phyloP scores from a whole-genome alignment of 2,797 vertebrate genomes.

The Morelia viridis region DNA sequence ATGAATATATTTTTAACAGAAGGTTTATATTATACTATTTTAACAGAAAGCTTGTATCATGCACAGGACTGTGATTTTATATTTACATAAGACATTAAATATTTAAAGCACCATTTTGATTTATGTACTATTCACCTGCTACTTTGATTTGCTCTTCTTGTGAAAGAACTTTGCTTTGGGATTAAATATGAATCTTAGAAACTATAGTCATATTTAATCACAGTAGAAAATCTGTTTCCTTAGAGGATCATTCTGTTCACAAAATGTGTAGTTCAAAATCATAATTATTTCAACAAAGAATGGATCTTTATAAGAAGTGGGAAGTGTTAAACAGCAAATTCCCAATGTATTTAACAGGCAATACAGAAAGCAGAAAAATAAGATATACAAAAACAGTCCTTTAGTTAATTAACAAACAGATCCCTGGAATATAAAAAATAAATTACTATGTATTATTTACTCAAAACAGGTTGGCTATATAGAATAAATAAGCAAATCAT shows the following conservation, averaged over 20 bases:
- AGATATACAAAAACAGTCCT: constrained; percentile 3
- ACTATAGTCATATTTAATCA: background rate
- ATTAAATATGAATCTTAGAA: constrained; percentile 12
- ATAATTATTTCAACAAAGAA: constrained; percentile 56
- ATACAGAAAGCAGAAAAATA: constrained; percentile 20
- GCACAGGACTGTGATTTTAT: background rate
- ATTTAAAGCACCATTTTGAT: background rate
- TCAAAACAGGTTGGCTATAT: constrained; percentile 29
- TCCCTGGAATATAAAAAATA: background rate
- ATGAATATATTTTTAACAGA: background rate
- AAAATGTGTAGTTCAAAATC: constrained; percentile 34
- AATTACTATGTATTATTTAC: background rate
- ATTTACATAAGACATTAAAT: background rate
- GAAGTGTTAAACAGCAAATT: constrained; percentile 17
- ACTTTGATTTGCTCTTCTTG: background rate
- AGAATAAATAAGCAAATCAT: constrained; percentile 26
- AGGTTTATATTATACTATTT: background rate
- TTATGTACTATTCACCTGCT: background rate
- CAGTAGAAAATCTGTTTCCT: constrained; percentile 41
- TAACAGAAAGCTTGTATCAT: background rate
- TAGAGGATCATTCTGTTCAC: constrained; percentile 1
- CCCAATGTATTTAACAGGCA: background rate
- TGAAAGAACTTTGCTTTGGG: background rate
- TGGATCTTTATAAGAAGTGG: constrained; percentile 56
- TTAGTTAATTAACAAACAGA: constrained; percentile 40